Evolutionary conservation across 2,888 invertebrate species (phyloP).

Genomic region (Melanotus villosus): DNA sequence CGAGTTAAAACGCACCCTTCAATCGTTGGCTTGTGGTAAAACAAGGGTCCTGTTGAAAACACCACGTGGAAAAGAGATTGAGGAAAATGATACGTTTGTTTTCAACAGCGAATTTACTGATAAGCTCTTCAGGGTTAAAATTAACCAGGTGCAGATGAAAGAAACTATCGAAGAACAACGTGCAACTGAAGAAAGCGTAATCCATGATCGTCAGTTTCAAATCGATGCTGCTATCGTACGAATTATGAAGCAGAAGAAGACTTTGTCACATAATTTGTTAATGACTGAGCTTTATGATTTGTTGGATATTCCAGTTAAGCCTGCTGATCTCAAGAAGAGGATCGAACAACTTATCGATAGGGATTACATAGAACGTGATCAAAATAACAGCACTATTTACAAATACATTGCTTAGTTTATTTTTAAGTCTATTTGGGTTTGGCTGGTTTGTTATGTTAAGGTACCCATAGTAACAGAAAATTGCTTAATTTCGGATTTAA

Average conservation of each 20-base stretch:
- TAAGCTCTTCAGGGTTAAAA: conserved; percentile 96
- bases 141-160: conserved; percentile 92
- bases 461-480: too few species aligned
- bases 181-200: conserved; percentile 96
- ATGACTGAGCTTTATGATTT: conserved; percentile 96
- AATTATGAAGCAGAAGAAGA: conserved; percentile 98
- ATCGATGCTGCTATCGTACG: conserved; percentile 99
- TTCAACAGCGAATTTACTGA: conserved; percentile 93
- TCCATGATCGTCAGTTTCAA: conserved; percentile 98
- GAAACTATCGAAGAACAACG: conserved; percentile 90
- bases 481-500: too few species aligned
- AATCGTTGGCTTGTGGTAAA: conserved; percentile 96
- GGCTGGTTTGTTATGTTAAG: too few species aligned
- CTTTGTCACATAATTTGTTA: conserved; percentile 92
- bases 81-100: conserved; percentile 84
- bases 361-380: conserved; percentile 98
- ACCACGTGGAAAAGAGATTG: conserved; percentile 90
- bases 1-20: conserved; percentile 92
- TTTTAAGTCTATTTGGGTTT: too few species aligned
- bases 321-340: conserved; percentile 96
- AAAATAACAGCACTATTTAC: conserved; percentile 81
- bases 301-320: conserved; percentile 98
- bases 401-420: conserved; percentile 95
- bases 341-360: conserved; percentile 98
- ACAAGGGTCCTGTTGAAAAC: conserved; percentile 87